Percentiles rank a stretch among this genome's conserved stretches.
Evolutionary conservation across 2,113 vertebrate species (phyloP).

Genomic region (Pandion haliaetus): DNA sequence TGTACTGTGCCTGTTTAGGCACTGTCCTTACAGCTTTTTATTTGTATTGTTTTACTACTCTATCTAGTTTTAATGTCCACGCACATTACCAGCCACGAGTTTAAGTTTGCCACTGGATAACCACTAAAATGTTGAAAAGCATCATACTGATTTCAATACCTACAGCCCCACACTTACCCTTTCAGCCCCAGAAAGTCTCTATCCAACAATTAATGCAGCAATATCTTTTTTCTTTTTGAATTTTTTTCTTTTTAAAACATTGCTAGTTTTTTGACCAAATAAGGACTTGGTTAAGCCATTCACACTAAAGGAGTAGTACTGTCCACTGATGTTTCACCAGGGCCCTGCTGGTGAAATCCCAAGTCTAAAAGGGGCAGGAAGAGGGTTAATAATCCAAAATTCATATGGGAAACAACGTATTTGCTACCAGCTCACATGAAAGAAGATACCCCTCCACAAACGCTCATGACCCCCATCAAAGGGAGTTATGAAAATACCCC

Average conservation of each 20-base stretch:
- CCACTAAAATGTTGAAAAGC: not conserved
- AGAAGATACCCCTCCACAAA: not conserved
- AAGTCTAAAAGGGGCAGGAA: not conserved
- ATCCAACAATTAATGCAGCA: not conserved
- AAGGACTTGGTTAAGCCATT: not conserved
- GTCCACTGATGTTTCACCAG: not conserved
- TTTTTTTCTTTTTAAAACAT: not conserved
- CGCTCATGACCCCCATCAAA: not conserved
- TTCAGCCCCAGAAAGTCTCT: not conserved
- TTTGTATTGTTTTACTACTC: not conserved
- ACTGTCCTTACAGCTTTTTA: not conserved
- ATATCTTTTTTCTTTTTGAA: rapidly evolving
- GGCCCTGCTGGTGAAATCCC: not conserved
- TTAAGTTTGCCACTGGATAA: not conserved
- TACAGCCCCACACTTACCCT: rapidly evolving
- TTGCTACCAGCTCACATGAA: not conserved
- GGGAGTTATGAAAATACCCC: not conserved
- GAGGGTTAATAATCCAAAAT: not conserved
- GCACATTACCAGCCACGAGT: not conserved
- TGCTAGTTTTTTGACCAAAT: not conserved
- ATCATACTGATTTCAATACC: not conserved
- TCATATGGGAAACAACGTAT: not conserved
- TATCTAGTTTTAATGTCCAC: not conserved
- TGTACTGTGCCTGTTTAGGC: not conserved
- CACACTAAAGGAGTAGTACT: not conserved